phyloP scores from a whole-genome alignment of 1,140 invertebrate genomes.

The Drosophila auraria region DNA sequence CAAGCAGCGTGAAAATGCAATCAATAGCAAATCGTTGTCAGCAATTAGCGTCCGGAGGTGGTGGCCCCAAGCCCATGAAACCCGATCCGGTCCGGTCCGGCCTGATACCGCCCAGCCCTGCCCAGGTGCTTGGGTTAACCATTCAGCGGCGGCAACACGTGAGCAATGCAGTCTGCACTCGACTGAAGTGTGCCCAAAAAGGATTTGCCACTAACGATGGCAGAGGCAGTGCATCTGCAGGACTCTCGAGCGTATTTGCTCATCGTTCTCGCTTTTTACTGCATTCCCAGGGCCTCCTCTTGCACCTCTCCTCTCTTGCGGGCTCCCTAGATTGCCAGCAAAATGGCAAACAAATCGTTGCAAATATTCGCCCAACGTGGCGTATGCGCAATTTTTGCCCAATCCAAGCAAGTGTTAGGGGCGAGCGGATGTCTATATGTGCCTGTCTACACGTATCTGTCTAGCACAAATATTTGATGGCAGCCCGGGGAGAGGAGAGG shows the following conservation, averaged over 20 bases:
- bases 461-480: conserved; percentile 45
- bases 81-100: not conserved
- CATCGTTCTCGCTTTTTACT: conserved; percentile 45
- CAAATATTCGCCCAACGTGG: conserved; percentile 59
- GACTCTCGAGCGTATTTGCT: conserved; percentile 58
- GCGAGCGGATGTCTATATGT: not conserved
- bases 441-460: conserved; percentile 7
- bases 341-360: conserved; percentile 61
- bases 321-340: conserved; percentile 39
- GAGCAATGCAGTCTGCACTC: conserved; percentile 39
- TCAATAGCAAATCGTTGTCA: conserved; percentile 76
- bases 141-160: conserved; percentile 62
- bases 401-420: conserved; percentile 2
- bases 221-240: conserved; percentile 42
- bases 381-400: conserved; percentile 67
- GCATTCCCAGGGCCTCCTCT: not conserved
- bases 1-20: conserved; percentile 68
- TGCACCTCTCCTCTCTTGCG: conserved; percentile 21
- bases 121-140: conserved; percentile 15
- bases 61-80: conserved; percentile 11
- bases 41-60: conserved; percentile 61
- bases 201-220: conserved; percentile 65
- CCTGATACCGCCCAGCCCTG: not conserved
- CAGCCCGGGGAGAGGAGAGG: not conserved
- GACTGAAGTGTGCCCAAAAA: conserved; percentile 57